Conservation (phyloP, 2,113 vertebrate species). For the Podilymbus podiceps region DNA sequence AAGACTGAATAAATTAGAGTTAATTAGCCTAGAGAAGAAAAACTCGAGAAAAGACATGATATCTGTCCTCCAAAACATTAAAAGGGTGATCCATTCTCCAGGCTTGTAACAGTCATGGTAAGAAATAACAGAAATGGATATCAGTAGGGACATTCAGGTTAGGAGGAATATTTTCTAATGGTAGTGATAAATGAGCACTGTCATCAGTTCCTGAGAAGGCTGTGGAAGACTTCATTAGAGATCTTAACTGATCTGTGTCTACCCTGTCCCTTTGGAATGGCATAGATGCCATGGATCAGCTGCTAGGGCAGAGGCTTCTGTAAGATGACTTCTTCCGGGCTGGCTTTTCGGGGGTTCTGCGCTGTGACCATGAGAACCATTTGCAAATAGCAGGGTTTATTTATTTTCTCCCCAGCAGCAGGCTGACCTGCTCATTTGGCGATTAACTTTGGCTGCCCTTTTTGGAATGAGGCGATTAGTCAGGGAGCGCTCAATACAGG, state of each 20-base stretch:
- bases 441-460: slow-evolving; percentile 18
- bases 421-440: not conserved
- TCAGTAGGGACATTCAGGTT: not conserved
- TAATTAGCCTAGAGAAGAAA: not conserved
- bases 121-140: not conserved
- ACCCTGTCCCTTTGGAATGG: rapidly evolving
- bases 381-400: not conserved
- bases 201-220: not conserved
- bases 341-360: rapidly evolving
- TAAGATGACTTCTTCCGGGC: not conserved
- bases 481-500: not conserved
- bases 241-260: not conserved
- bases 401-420: not conserved
- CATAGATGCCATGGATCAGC: not conserved
- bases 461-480: not conserved
- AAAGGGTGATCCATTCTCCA: not conserved
- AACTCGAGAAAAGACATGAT: not conserved
- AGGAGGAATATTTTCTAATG: not conserved
- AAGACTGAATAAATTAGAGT: not conserved
- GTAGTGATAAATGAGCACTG: not conserved
- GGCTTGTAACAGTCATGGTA: not conserved
- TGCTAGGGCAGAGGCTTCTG: not conserved
- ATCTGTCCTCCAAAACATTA: not conserved
- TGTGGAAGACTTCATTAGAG: not conserved
- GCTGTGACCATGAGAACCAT: not conserved